Evolutionary conservation across 1,140 invertebrate genomes (phyloP), one percentile per base, ranked within the genome.

Genomic region (Drosophila bifasciata): DNA sequence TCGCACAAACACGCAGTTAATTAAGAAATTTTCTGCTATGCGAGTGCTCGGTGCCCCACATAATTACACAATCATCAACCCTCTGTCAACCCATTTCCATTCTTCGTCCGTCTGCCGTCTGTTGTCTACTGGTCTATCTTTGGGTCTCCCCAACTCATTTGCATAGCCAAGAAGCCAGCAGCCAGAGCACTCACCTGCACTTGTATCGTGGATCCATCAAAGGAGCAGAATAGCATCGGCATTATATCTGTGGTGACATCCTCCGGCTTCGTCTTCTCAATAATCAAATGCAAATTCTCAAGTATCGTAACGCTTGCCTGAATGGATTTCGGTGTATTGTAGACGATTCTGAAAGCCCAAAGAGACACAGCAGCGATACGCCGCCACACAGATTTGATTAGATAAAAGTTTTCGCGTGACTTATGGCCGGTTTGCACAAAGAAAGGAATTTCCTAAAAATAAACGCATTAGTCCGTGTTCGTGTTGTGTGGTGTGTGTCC

Each of bases 171-270:
- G 59, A 28, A 23, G 71, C 36, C 56, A 39, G 64, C 67, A 49
- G 23, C 8, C 15, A 58, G 44, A 36, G 49, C 70, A 74, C 90
- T 91, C 92, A 98, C 97, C 95, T 98, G 97, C 61, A 98, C 96
- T 93, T 98, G 97, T 72, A 96, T 95, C n/a, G 96, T 97, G 39
- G 96, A 95, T 78, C 96, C 97, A 83, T 99, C 97, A 78, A 99
- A 96, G 19, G 97, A 96, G 59, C 93, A 95, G 92, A 96, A 98
- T 7, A 99, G 92, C 93, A 99, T 94, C 5, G 97, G 97, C 58
- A 99, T 92, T 21, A 99, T 95, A 75, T 98, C 97, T 8, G 93
- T 93, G 55, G 95, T 93, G 21, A 97, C 94, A 59, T 98, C 96
- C 16, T 97, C 95, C 19, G 94, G 92, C 7, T 95, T 94, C 19